Conservation (phyloP, 2,888 invertebrate species). For the Lasius fuliginosus region DNA sequence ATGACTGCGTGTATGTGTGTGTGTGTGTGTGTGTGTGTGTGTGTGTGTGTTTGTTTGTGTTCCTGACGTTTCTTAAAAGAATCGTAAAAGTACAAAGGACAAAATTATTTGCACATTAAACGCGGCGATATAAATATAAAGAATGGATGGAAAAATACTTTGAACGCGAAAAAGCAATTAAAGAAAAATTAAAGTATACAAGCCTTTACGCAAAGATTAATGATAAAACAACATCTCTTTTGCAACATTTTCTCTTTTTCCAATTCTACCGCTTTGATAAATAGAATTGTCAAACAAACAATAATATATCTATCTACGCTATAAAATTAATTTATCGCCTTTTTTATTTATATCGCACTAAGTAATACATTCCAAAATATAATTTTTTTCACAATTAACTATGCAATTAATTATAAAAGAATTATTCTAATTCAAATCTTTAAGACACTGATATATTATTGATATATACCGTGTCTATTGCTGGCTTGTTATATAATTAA, state of each 20-base stretch:
- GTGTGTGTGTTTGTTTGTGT: not conserved
- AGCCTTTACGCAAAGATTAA: not conserved
- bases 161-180: not conserved
- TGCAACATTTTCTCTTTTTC: not conserved
- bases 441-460: not conserved
- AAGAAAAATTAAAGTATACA: not conserved
- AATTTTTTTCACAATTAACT: not conserved
- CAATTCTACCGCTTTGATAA: not conserved
- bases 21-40: not conserved
- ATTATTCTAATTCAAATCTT: not conserved
- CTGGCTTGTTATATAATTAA: slow-evolving; percentile 28
- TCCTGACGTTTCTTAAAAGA: not conserved
- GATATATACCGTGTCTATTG: not conserved
- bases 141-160: not conserved
- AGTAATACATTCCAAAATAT: not conserved
- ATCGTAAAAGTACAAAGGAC: not conserved
- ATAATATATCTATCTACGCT: not conserved
- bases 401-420: not conserved
- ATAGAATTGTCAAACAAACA: not conserved
- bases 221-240: not conserved
- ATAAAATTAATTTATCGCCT: not conserved
- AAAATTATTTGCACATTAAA: not conserved
- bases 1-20: not conserved
- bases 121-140: not conserved
- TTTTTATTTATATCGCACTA: not conserved